Conservation (phyloP, 2,113 vertebrate species). For the Istiophorus platypterus region DNA sequence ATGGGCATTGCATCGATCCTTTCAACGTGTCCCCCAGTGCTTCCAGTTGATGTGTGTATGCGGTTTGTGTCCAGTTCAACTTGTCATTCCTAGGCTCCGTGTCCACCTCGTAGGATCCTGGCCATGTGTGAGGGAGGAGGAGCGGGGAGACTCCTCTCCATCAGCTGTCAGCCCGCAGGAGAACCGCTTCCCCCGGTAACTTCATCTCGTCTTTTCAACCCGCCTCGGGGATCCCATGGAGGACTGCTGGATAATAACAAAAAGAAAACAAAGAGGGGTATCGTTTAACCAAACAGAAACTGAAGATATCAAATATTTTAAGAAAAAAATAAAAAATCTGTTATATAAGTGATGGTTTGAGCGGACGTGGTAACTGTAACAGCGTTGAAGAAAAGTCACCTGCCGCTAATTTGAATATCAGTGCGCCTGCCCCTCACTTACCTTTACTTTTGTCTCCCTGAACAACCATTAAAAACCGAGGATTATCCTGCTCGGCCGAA, state of each 20-base stretch:
- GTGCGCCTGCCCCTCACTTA: conserved; percentile 36
- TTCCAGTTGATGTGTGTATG: conserved; percentile 43
- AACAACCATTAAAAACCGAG: conserved; percentile 18
- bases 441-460: conserved; percentile 8
- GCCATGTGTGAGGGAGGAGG: conserved; percentile 61
- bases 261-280: conserved; percentile 4
- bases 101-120: conserved; percentile 61
- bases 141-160: conserved; percentile 77
- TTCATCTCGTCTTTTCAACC: conserved; percentile 77
- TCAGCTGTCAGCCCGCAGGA: conserved; percentile 80
- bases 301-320: neutral
- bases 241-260: conserved; percentile 48
- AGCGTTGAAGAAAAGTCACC: conserved; percentile 15
- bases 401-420: conserved; percentile 59
- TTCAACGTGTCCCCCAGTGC: conserved; percentile 33
- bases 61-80: conserved; percentile 47
- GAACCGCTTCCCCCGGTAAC: conserved; percentile 73
- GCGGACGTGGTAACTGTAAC: neutral
- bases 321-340: neutral
- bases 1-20: conserved; percentile 16
- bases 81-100: conserved; percentile 43
- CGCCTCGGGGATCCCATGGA: conserved; percentile 78
- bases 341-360: neutral
- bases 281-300: neutral
- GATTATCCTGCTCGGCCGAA: conserved; percentile 55